These are phyloP conservation scores for Trichonephila inaurata DNA, from an alignment of 1,140 invertebrate species.

Conservation along the genomic window DNA sequence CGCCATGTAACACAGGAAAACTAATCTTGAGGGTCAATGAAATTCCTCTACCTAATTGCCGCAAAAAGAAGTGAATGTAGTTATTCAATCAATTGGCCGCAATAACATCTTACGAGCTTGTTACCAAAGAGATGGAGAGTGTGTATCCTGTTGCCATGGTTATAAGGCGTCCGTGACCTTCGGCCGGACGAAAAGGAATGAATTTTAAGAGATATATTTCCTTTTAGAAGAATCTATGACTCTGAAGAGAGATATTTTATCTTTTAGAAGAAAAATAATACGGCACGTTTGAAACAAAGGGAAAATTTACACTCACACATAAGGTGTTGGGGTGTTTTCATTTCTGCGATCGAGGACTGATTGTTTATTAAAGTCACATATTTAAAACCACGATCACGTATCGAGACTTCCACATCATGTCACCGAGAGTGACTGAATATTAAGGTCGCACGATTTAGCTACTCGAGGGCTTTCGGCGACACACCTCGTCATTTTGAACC, in stretches of 20 bases:
- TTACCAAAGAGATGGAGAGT: not conserved
- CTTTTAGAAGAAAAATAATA: too few species aligned
- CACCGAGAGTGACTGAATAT: too few species aligned
- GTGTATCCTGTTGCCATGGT: not conserved
- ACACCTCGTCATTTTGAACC: too few species aligned
- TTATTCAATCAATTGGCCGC: slow-evolving; percentile 8
- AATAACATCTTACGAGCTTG: not conserved
- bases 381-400: too few species aligned
- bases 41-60: slow-evolving; percentile 9
- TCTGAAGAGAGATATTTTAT: not conserved
- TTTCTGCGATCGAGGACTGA: too few species aligned
- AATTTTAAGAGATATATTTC: not conserved
- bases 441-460: too few species aligned
- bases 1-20: not conserved
- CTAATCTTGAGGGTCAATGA: not conserved
- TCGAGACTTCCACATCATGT: too few species aligned
- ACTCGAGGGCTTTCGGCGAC: too few species aligned
- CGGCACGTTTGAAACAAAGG: too few species aligned
- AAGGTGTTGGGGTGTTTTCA: too few species aligned
- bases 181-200: not conserved
- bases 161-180: not conserved
- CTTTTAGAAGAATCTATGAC: not conserved
- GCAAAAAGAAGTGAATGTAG: not conserved
- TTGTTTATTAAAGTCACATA: too few species aligned
- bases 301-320: too few species aligned